Base-by-base conservation (phyloP, 2,888 invertebrate species). In the Tetramorium bicarinatum region DNA sequence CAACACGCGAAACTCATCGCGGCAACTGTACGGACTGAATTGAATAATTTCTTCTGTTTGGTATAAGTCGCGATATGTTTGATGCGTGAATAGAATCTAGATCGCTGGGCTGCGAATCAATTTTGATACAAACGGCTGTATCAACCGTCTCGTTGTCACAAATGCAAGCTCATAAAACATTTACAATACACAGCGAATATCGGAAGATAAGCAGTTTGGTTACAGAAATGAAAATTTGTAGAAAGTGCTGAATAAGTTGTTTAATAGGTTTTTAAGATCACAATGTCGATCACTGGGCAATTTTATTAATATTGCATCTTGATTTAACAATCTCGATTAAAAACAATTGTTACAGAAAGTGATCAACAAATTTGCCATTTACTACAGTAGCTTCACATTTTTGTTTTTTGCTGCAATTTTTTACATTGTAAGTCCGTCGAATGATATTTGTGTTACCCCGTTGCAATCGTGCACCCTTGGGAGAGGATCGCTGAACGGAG, bases 11-110 rank as follows among this genome's bases (percentile, higher is more conserved):
- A 41, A 25, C 61, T 47, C 25, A 56, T 54, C 64, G 13, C 34
- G n/a, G 13, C 21, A 52, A 56, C n/a, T 47, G 9, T 54, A 38
- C 34, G 25, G 76, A 77, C 83, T 90, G 87, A 90, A 90, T 89
- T 88, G 90, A 89, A 90, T 87, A 89, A 89, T 89, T 89, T 90
- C 90, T 88, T 90, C 84, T 85, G 76, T 83, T 83, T 85, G 85
- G 80, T 85, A 90, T 83, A 85, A 84, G 88, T 82, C 88, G 79
- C 88, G 84, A 86, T 86, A 82, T 80, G 82, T 87, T 89, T 88
- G 88, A 83, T 82, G 83, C 75, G 49, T 90, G 90, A 89, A 90
- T 88, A 87, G 88, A 85, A 87, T 84, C 84, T 85, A 79, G 75
- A 38, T 54, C 67, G 82, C 59, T 29, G 38, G 15, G 82, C 87